Percentiles rank a stretch among this genome's conserved stretches.
Evolutionary conservation across 2,113 vertebrate species (phyloP).

Genomic region (Cepphus grylle): DNA sequence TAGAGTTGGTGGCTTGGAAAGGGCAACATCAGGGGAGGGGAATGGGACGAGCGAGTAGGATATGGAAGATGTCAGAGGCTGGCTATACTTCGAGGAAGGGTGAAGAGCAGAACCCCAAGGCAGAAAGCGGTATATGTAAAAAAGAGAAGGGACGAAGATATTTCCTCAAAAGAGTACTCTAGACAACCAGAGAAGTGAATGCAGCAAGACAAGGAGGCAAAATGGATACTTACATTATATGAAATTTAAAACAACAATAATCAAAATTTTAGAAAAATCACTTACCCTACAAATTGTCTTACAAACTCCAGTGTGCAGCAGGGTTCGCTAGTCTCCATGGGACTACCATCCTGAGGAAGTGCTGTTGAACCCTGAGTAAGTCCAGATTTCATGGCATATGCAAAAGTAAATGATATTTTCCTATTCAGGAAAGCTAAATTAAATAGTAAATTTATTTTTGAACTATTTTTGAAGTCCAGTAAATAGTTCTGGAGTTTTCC

Average conservation of each 20-base stretch:
- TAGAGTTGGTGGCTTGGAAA: neutral
- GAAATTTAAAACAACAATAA: neutral
- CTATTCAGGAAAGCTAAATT: neutral
- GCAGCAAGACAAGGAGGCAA: neutral
- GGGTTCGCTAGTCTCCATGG: neutral
- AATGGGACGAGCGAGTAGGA: neutral
- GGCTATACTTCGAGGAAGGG: neutral
- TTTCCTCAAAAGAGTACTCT: neutral
- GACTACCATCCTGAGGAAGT: neutral
- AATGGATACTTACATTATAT: neutral
- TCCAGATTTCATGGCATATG: neutral
- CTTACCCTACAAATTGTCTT: neutral
- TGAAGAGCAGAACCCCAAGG: neutral
- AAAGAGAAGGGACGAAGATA: neutral
- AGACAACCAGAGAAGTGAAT: neutral
- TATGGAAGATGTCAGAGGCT: neutral
- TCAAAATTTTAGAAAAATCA: neutral
- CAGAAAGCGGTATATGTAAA: neutral
- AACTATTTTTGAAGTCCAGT: neutral
- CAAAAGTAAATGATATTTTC: neutral
- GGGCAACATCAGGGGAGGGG: neutral
- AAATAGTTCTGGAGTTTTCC: neutral
- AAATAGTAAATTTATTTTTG: neutral
- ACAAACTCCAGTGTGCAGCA: neutral
- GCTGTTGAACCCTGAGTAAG: neutral